phyloP scores from a whole-genome alignment of 2,113 vertebrate genomes.

The Gambusia affinis region DNA sequence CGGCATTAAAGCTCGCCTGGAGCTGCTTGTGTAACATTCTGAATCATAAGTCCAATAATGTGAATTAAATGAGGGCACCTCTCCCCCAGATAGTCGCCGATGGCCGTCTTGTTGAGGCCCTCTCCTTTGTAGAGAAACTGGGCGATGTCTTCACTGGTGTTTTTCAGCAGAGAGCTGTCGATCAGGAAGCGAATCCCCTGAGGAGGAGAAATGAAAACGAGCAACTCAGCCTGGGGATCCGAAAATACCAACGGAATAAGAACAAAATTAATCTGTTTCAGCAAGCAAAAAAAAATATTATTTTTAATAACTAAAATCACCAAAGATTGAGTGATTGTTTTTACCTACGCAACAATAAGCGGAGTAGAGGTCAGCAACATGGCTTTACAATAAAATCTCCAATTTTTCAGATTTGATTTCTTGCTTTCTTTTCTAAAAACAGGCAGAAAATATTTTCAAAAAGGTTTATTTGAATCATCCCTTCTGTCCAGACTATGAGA shows the following conservation, averaged over 20 bases:
- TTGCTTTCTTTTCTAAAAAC: too few species aligned
- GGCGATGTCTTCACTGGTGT: slow-evolving; percentile 90
- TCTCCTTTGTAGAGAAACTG: slow-evolving; percentile 97
- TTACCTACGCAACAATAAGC: too few species aligned
- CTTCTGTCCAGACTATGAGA: too few species aligned
- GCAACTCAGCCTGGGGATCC: too few species aligned
- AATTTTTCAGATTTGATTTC: too few species aligned
- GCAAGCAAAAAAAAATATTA: too few species aligned
- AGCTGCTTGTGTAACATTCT: neutral
- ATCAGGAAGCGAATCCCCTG: slow-evolving; percentile 96
- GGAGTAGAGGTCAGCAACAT: too few species aligned
- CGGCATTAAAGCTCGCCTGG: neutral
- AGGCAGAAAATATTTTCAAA: too few species aligned
- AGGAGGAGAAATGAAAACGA: neutral
- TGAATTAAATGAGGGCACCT: slow-evolving; percentile 74
- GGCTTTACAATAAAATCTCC: too few species aligned
- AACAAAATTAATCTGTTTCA: neutral
- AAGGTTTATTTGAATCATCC: too few species aligned
- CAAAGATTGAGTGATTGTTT: too few species aligned
- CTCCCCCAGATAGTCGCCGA: slow-evolving; percentile 96
- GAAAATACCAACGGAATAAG: neutral
- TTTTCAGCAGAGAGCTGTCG: slow-evolving; percentile 90
- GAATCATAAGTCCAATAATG: neutral
- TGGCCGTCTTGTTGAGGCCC: slow-evolving; percentile 96
- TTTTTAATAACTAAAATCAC: too few species aligned